phyloP scores from a whole-genome alignment of 2,888 invertebrate species.

The Luperina nickerlii region DNA sequence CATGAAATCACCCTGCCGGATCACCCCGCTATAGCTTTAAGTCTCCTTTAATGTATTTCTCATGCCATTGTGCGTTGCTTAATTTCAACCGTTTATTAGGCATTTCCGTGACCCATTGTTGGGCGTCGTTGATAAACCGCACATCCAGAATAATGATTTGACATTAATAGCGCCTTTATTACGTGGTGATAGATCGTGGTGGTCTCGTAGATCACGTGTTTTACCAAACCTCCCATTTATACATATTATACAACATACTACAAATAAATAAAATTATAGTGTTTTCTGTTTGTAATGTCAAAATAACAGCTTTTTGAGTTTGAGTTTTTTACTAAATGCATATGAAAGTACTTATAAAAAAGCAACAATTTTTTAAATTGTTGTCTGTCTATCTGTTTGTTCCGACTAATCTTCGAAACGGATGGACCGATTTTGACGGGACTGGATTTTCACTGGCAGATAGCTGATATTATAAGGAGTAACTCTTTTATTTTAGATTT shows the following conservation, averaged over 20 bases:
- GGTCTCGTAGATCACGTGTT: background rate
- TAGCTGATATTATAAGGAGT: background rate
- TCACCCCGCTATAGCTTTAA: background rate
- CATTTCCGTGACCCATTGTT: background rate
- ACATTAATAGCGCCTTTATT: background rate
- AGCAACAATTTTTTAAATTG: too few relatives aligned
- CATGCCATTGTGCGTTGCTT: too few relatives aligned
- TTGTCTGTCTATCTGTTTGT: too few relatives aligned
- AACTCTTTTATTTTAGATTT: background rate
- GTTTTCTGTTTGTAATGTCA: too few relatives aligned
- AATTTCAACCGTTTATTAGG: background rate
- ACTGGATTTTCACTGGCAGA: background rate
- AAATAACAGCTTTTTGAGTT: too few relatives aligned
- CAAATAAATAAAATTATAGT: too few relatives aligned
- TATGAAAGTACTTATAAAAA: too few relatives aligned
- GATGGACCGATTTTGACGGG: too few relatives aligned
- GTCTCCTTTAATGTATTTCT: background rate
- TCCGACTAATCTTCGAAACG: background rate
- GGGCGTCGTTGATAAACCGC: background rate
- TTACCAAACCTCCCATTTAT: background rate
- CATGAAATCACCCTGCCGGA: too few relatives aligned
- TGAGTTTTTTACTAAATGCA: too few relatives aligned
- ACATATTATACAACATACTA: too few relatives aligned
- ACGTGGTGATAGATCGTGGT: too few relatives aligned
- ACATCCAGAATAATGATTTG: background rate